Base-by-base conservation (phyloP, 2,797 vertebrate genomes). In the Bovichtus diacanthus region DNA sequence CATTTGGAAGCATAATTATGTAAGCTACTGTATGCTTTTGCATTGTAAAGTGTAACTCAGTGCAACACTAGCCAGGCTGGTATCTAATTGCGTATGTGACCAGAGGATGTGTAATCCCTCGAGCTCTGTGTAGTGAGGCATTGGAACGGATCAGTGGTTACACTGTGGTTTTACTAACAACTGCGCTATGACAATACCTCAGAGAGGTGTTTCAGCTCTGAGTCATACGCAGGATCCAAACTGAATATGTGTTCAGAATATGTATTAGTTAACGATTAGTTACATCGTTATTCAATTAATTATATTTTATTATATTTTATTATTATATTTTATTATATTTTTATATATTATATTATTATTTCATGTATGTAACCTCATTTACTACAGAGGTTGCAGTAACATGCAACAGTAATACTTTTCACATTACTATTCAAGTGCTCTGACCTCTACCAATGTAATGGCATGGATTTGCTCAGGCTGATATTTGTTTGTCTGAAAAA, bases 51-150 rank as follows among this genome's bases (percentile, higher is more conserved):
- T 65, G 21, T 34, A 66, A 54, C 44, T 80, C 11, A 23, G 51
- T 63, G 56, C 74, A 81, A 68, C 71, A 66, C 67, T 47, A 49
- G 25, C 67, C 68, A 64, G 47, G 36, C 68, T 76, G 74, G 46
- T 78, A 46, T 86, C 67, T 88, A 86, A 86, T 74, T 86, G 76
- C 73, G 67, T 58, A 64, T 71, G 61, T 76, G 66, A 76, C 78
- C 71, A 25, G 74, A 82, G 78, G 76, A 80, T 67, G 70, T 84
- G 75, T 78, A 73, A 76, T 90, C 76, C 76, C 81, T 41, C 0
- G n/a, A 71, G 82, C 76, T 58, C 53, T 53, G 74, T 55, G 75
- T 60, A 70, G 67, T 55, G 69, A 90, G 16, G 77, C 74, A 19
- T 2, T 78, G 78, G 62, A 73, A 65, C 50, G 81, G 79, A 87